A percentile compares a stretch with the other conserved stretches of the same genome.
phyloP scores from a whole-genome alignment of 2,888 invertebrate species.

The Diaprepes abbreviatus region DNA sequence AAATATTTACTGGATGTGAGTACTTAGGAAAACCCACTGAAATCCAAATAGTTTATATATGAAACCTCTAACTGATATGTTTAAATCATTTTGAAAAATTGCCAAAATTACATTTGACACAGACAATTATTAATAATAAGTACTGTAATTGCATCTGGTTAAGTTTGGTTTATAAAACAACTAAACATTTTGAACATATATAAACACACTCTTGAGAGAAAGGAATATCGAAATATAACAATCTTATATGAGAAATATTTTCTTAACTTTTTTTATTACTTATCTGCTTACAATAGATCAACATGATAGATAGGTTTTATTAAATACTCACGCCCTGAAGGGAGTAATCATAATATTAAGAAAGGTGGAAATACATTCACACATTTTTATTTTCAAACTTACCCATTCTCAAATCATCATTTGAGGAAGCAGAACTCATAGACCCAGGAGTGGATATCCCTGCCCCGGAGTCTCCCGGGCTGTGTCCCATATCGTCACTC shows the following conservation, averaged over 20 bases:
- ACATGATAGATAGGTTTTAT: no score
- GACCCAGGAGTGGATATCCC: conserved; percentile 76
- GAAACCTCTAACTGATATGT: background rate
- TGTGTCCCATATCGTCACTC: conserved; percentile 67
- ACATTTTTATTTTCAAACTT: conserved; percentile 43
- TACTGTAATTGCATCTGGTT: no score
- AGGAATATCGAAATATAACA: no score
- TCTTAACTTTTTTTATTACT: no score
- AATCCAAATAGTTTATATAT: conserved; percentile 3
- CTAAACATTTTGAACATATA: no score
- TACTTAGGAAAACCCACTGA: background rate
- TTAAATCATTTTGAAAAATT: background rate
- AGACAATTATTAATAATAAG: background rate
- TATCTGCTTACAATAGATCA: no score
- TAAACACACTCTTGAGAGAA: no score
- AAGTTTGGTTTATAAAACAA: no score
- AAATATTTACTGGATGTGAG: background rate
- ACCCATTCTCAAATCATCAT: conserved; percentile 73
- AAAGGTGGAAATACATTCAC: no score
- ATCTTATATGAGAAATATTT: no score
- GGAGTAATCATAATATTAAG: no score
- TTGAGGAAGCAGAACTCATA: conserved; percentile 81
- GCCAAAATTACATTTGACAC: background rate
- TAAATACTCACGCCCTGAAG: no score
- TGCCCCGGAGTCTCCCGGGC: conserved; percentile 71